A percentile compares a stretch with the other conserved stretches of the same genome.
phyloP scores from a whole-genome alignment of 1,140 invertebrate genomes.

The Pseudomyrmex dendroicus region DNA sequence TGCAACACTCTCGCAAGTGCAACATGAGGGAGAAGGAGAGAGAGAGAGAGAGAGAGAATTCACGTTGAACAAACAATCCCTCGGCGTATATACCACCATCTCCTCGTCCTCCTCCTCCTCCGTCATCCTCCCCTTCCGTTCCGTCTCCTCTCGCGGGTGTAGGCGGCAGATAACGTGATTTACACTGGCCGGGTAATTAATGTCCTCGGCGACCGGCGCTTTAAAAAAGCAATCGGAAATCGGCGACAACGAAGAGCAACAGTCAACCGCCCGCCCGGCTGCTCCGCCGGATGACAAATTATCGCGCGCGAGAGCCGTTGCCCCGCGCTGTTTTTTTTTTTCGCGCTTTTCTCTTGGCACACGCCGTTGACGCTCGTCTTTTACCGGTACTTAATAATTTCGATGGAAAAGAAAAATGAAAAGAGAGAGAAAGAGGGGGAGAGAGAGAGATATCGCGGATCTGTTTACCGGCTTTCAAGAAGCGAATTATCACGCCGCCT shows the following conservation, averaged over 20 bases:
- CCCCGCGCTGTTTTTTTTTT: conserved; percentile 45
- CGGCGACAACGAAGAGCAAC: conserved; percentile 77
- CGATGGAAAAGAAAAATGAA: not conserved
- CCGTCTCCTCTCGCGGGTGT: conserved; percentile 53
- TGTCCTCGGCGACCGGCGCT: conserved; percentile 74
- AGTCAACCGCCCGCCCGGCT: conserved; percentile 65
- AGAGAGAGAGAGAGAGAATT: not conserved
- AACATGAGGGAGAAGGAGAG: conserved; percentile 26
- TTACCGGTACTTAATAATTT: conserved; percentile 36
- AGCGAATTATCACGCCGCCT: too few relatives aligned
- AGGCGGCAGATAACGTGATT: conserved; percentile 80
- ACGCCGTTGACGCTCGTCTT: conserved; percentile 31
- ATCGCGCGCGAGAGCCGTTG: conserved; percentile 64
- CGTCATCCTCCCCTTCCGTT: conserved; percentile 18
- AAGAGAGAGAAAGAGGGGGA: too few relatives aligned
- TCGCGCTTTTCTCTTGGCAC: conserved; percentile 19
- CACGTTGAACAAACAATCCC: conserved; percentile 34
- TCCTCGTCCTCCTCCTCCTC: not conserved
- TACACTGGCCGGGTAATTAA: conserved; percentile 80
- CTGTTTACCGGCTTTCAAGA: too few relatives aligned
- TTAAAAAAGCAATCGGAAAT: conserved; percentile 81
- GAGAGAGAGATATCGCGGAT: too few relatives aligned
- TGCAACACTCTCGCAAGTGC: conserved; percentile 65
- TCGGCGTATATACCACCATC: not conserved
- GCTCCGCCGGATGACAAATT: conserved; percentile 76